Base-by-base conservation (phyloP, 2,797 vertebrate species). In the Pseudochromis fuscus region DNA sequence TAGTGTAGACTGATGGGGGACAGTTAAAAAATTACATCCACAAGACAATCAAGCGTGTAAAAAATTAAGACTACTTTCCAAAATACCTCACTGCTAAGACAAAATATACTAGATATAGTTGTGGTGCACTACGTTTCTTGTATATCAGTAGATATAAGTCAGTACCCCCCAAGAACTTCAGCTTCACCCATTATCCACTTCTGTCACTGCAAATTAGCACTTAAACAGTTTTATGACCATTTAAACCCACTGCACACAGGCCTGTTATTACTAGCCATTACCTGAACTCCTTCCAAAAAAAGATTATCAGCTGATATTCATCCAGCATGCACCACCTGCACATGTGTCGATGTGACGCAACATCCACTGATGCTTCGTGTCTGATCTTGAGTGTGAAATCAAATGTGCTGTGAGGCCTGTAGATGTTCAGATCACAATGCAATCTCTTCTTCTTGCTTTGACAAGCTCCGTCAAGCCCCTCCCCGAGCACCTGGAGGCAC, bases 311-410 rank as follows among this genome's bases (percentile, higher is more conserved):
- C 19, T 9, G 27, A 64, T 79, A 56, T 62, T 60, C 19, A 65
- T 63, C 33, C 3, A 4, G 19, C 2, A 4, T n/a, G 12, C 6
- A 33, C 42, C 38, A 51, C 25, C 24, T 74, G 38, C 66, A 56
- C 23, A 64, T 4, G 1, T 18, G 4, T 15, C 9, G 49, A 40
- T 49, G 27, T 67, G 51, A 74, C 3, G 44, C 49, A 76, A 61
- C 46, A 40, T 25, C 55, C 62, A 16, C 21, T 11, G 1, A 16
- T 16, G 1, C 3, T 38, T 76, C 67, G 7, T 75, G 75, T 79
- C 77, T 82, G 63, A 84, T 81, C 79, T 79, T 77, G 62, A 50
- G 23, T 61, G 19, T 23, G 21, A 33, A 10, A 45, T 46, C 25
- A 28, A 5, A 66, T 51, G 18, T 11, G 13, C 19, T 3, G 24